phyloP scores from a whole-genome alignment of 2,888 invertebrate species.

The Sinotaia quadrata region DNA sequence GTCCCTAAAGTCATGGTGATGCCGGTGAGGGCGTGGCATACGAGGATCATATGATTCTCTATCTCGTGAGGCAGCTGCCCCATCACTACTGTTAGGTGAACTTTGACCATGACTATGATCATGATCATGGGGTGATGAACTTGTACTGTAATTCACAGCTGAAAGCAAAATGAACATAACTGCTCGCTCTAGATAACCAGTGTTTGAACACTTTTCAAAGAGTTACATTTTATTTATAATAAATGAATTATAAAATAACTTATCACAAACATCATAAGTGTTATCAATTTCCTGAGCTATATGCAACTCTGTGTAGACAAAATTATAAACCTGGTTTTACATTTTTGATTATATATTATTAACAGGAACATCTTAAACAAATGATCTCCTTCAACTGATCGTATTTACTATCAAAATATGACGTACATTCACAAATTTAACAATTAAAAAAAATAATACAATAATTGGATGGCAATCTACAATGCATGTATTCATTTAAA shows the following conservation, averaged over 20 bases:
- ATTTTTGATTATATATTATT: too few relatives aligned
- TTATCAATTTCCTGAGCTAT: background rate
- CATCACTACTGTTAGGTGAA: constrained; percentile 20
- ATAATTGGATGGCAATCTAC: too few relatives aligned
- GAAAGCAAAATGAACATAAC: background rate
- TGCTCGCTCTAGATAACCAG: too few relatives aligned
- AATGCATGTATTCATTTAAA: too few relatives aligned
- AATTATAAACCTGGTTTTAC: too few relatives aligned
- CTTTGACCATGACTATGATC: background rate
- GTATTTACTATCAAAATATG: too few relatives aligned
- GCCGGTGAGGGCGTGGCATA: constrained; percentile 49
- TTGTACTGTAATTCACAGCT: constrained; percentile 9
- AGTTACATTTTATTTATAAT: background rate
- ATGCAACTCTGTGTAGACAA: too few relatives aligned
- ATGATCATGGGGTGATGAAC: background rate
- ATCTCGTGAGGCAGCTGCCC: constrained; percentile 31
- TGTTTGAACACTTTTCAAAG: too few relatives aligned
- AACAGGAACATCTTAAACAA: too few relatives aligned
- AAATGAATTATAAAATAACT: background rate
- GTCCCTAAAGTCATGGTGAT: constrained; percentile 50
- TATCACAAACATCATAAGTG: background rate
- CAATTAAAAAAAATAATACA: too few relatives aligned
- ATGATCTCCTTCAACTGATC: too few relatives aligned
- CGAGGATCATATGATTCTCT: constrained; percentile 43
- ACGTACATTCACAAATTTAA: too few relatives aligned